Evolutionary conservation across 2,113 vertebrate genomes (phyloP).

Genomic region (Orthonyx spaldingii): DNA sequence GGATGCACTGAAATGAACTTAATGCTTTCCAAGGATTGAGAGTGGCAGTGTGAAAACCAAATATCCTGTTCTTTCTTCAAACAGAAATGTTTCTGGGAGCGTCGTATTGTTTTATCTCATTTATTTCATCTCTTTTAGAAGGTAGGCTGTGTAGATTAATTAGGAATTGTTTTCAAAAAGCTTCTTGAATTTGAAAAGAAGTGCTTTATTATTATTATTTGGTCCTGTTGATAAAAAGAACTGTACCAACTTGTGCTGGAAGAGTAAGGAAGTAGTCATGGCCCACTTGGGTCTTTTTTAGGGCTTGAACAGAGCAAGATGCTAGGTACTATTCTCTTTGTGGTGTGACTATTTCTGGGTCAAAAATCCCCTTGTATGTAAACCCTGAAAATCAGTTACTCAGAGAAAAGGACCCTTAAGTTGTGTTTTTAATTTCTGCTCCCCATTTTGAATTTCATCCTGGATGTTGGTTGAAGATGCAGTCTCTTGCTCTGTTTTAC

Average conservation of each 20-base stretch:
- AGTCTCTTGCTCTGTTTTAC: background rate
- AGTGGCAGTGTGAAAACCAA: background rate
- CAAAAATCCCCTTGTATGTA: background rate
- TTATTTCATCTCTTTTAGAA: background rate
- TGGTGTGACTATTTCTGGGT: background rate
- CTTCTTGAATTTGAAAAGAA: background rate
- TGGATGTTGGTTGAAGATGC: background rate
- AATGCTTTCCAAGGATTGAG: background rate
- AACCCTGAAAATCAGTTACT: background rate
- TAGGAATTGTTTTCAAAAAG: conserved; percentile 19
- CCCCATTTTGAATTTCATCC: background rate
- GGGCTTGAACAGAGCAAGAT: background rate
- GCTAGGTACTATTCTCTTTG: background rate
- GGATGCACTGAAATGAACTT: conserved; percentile 6
- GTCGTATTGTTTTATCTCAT: background rate
- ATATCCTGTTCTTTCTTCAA: conserved; percentile 11
- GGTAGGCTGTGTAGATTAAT: background rate
- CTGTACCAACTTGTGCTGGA: background rate
- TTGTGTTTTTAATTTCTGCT: background rate
- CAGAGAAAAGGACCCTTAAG: background rate
- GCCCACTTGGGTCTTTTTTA: background rate
- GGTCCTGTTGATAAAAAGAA: background rate
- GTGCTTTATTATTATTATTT: background rate
- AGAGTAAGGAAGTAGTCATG: background rate
- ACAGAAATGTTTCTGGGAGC: background rate